Percentiles rank a stretch among this genome's conserved stretches.
Conservation (phyloP, 1,140 invertebrate species). For the Heliothis virescens region DNA sequence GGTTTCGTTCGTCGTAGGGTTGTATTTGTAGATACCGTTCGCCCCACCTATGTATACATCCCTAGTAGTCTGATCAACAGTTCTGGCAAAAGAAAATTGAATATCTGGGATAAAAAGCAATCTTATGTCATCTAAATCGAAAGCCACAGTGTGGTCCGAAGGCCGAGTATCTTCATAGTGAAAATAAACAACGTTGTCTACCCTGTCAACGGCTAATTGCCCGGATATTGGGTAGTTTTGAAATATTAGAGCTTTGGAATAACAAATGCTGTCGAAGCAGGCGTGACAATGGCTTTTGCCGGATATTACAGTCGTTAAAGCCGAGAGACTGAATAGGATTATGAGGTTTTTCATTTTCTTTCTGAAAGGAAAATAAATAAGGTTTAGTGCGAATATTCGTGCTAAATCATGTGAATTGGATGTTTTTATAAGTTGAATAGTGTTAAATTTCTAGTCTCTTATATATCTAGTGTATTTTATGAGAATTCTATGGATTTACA, state of each 20-base stretch:
- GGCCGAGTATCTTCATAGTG: slow-evolving; percentile 65
- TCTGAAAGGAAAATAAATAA: slow-evolving; percentile 43
- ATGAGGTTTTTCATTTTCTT: slow-evolving; percentile 40
- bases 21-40: slow-evolving; percentile 68
- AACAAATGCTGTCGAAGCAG: slow-evolving; percentile 67
- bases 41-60: slow-evolving; percentile 67
- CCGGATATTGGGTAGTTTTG: slow-evolving; percentile 65
- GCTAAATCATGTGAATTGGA: slow-evolving; percentile 5
- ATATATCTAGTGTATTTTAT: no score
- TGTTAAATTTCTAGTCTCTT: neutral
- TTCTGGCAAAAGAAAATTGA: slow-evolving; percentile 69
- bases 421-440: neutral
- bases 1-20: slow-evolving; percentile 58
- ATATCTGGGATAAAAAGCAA: slow-evolving; percentile 60
- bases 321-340: slow-evolving; percentile 32
- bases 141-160: slow-evolving; percentile 66
- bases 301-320: slow-evolving; percentile 15
- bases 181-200: slow-evolving; percentile 68
- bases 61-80: slow-evolving; percentile 65
- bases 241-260: slow-evolving; percentile 62
- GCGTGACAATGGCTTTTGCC: slow-evolving; percentile 61
- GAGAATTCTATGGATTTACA: no score
- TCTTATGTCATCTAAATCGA: slow-evolving; percentile 65
- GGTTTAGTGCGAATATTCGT: slow-evolving; percentile 1
- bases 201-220: slow-evolving; percentile 71